Evolutionary conservation across 2,113 vertebrate species (phyloP).

Genomic region (Mola mola): DNA sequence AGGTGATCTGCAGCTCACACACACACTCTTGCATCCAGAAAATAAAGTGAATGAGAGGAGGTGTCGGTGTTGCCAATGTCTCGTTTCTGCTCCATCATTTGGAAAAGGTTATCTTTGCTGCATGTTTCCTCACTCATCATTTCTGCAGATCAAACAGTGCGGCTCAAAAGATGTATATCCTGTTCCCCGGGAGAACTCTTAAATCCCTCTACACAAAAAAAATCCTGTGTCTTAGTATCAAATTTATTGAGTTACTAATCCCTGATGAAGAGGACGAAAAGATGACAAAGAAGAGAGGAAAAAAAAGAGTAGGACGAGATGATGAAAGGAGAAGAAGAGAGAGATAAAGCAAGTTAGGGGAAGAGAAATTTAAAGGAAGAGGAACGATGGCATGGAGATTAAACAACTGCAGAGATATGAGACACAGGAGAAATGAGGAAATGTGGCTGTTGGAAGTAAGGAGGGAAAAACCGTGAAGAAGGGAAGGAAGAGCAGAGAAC

Average conservation of each 20-base stretch:
- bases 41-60: no score
- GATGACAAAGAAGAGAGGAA: slow-evolving; percentile 27
- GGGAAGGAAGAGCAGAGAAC: background rate
- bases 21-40: no score
- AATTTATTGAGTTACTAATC: slow-evolving; percentile 47
- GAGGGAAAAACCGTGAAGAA: slow-evolving; percentile 27
- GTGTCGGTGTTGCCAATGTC: no score
- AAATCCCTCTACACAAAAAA: no score
- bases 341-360: slow-evolving; percentile 13
- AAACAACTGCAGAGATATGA: slow-evolving; percentile 27
- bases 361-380: slow-evolving; percentile 17
- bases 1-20: no score
- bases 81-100: no score
- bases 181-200: no score
- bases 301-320: slow-evolving; percentile 7
- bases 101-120: no score
- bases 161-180: no score
- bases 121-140: no score
- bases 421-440: background rate
- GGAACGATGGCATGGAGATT: background rate
- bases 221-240: slow-evolving; percentile 1
- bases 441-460: slow-evolving; percentile 10
- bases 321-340: background rate
- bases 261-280: slow-evolving; percentile 15
- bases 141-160: no score